Conservation (phyloP, 2,888 invertebrate species). For the Tortrix viridana region DNA sequence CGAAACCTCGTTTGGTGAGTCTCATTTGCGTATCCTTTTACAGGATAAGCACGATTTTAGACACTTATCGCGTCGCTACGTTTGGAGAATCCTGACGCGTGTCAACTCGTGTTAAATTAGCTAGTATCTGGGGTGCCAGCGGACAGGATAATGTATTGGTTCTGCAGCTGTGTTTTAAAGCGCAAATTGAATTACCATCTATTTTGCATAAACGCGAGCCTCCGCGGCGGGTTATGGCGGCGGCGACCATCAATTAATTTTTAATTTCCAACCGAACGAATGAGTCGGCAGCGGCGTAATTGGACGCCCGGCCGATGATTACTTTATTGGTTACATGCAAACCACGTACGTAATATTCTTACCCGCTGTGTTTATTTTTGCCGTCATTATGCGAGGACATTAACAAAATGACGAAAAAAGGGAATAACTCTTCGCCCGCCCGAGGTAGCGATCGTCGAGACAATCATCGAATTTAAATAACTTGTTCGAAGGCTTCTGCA, state of each 20-base stretch:
- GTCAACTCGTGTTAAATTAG: slow-evolving; percentile 19
- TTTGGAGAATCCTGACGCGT: slow-evolving; percentile 14
- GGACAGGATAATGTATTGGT: slow-evolving; percentile 29
- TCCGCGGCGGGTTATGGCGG: slow-evolving; percentile 52
- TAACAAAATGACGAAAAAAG: slow-evolving; percentile 43
- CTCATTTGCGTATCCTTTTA: slow-evolving; percentile 67
- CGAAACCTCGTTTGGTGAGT: slow-evolving; percentile 60
- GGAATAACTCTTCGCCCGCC: slow-evolving; percentile 36
- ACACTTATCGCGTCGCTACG: slow-evolving; percentile 67
- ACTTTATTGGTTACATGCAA: slow-evolving; percentile 77
- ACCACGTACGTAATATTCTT: slow-evolving; percentile 57
- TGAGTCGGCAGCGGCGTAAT: slow-evolving; percentile 71
- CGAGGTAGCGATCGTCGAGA: slow-evolving; percentile 59
- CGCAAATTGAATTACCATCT: slow-evolving; percentile 76
- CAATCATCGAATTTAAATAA: slow-evolving; percentile 76
- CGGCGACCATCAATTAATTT: slow-evolving; percentile 72
- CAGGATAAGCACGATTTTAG: slow-evolving; percentile 60
- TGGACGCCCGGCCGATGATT: slow-evolving; percentile 73
- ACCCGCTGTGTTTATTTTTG: slow-evolving; percentile 63
- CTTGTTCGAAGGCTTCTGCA: slow-evolving; percentile 75
- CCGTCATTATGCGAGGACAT: slow-evolving; percentile 48
- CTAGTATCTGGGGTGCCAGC: slow-evolving; percentile 26
- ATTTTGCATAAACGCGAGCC: slow-evolving; percentile 73
- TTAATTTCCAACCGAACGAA: slow-evolving; percentile 76
- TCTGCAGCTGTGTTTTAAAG: slow-evolving; percentile 51